Evolutionary conservation across 2,113 vertebrate species (phyloP), one percentile per base, ranked within the genome.

Genomic region (Bubo scandiacus): DNA sequence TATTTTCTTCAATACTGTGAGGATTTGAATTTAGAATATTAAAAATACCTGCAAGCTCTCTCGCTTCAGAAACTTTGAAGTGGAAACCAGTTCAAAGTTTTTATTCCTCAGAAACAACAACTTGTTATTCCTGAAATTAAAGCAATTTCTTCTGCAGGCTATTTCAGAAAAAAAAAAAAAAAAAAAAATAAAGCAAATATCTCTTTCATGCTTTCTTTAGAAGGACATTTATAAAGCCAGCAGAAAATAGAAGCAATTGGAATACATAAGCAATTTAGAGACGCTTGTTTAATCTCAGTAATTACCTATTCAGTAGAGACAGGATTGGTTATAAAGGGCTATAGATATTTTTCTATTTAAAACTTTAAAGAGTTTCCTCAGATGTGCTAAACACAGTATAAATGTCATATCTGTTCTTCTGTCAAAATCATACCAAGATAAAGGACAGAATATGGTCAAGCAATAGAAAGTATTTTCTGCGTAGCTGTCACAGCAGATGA

Each of bases 161-260:
- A 45, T 78, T 92, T 72, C 16, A 15, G 16, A 23, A 10, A 38
- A 16, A 62, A 45, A 45, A 45, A 45, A 40, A n/a, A n/a, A 52
- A 68, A 83, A 70, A 81, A 66, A 59, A 81, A 58, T 4, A 67
- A 79, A 36, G 36, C 30, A 77, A 92, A 10, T 73, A 62, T 93
- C 49, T 93, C 47, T 97, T 91, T 86, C 57, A 40, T 79, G 59
- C 80, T 95, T 89, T 94, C 77, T 94, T 93, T 88, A 92, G 82
- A 78, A 85, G 32, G 68, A 67, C 47, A 93, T 72, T 81, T 72
- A 95, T 70, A 90, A 88, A 85, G 47, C 23, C 68, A 75, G 77
- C 49, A 94, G 65, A 90, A 96, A 95, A 95, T 93, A 95, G 94
- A 94, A 94, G 73, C 91, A 79, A 89, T 67, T 91, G 61, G 86